Conservation (phyloP, 1,140 invertebrate genomes). For the Spodoptera frugiperda region DNA sequence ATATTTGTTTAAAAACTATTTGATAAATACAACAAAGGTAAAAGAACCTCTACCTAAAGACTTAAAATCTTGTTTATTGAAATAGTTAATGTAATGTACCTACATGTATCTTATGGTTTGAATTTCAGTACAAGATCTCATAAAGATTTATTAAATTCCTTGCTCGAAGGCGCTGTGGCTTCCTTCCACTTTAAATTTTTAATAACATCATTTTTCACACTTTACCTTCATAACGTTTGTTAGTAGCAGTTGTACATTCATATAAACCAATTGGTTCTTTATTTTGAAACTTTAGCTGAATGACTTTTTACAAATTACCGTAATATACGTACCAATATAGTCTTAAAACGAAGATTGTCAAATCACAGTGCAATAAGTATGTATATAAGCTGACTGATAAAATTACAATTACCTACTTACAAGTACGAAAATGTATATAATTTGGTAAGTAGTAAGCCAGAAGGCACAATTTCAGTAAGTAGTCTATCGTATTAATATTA, state of each 20-base stretch:
- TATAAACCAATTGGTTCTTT: neutral
- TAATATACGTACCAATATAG: no score
- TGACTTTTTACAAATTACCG: no score
- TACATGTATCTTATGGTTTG: neutral
- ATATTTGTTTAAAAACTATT: no score
- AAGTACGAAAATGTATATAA: neutral
- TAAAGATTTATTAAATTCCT: conserved; percentile 66
- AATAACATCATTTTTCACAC: conserved; percentile 61
- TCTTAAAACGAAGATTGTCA: no score
- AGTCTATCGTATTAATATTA: conserved; percentile 53
- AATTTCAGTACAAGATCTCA: conserved; percentile 55
- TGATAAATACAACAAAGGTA: neutral
- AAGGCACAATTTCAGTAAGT: conserved; percentile 38
- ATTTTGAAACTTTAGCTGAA: neutral
- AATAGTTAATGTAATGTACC: neutral
- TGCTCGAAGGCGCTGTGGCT: conserved; percentile 51
- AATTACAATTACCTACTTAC: no score
- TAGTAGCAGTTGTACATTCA: conserved; percentile 19
- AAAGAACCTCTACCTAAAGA: no score
- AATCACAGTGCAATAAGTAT: no score
- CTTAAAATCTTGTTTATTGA: no score
- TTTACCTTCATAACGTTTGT: conserved; percentile 24
- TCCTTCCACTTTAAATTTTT: conserved; percentile 59
- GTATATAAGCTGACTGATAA: no score
- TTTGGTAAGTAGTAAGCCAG: conserved; percentile 6